These are phyloP conservation scores for Lepidochrysops patricia DNA, from an alignment of 2,888 invertebrate species.

Conservation along the genomic window DNA sequence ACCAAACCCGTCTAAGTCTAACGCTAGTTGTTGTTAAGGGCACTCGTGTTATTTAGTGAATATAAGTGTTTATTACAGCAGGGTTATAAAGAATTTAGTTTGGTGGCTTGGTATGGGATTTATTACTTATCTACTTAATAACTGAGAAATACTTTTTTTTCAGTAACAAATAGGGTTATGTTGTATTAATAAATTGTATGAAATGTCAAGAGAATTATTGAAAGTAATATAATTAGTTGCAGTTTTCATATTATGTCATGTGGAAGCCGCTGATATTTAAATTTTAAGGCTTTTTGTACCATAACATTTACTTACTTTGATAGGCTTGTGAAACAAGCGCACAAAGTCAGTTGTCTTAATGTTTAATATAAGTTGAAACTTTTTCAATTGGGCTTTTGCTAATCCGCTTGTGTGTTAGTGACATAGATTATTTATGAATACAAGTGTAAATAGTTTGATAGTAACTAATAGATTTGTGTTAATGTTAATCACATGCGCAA, in stretches of 20 bases:
- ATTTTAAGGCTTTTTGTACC: not conserved
- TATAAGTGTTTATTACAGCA: slow-evolving; percentile 8
- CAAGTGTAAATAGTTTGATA: slow-evolving; percentile 13
- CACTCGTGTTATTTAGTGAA: slow-evolving; percentile 1
- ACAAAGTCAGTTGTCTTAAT: slow-evolving; percentile 37
- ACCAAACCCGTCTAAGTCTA: not conserved
- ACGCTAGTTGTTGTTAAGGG: slow-evolving; percentile 7
- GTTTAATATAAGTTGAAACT: slow-evolving; percentile 1
- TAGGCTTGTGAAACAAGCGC: slow-evolving; percentile 69
- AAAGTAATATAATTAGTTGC: not conserved
- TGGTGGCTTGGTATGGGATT: not conserved
- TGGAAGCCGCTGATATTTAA: not conserved
- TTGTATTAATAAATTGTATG: not conserved
- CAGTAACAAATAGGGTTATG: not conserved
- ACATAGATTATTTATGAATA: slow-evolving; percentile 7
- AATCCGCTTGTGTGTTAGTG: slow-evolving; percentile 11
- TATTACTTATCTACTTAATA: not conserved
- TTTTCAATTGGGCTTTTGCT: slow-evolving; percentile 2
- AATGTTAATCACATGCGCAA: slow-evolving; percentile 9
- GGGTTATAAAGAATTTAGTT: not conserved
- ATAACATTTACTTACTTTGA: not conserved
- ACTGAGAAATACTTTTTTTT: not conserved
- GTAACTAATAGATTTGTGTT: slow-evolving; percentile 5
- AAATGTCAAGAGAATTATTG: not conserved
- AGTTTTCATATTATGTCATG: not conserved